Conservation (phyloP, 2,113 vertebrate species). For the Halcyon malimbica region DNA sequence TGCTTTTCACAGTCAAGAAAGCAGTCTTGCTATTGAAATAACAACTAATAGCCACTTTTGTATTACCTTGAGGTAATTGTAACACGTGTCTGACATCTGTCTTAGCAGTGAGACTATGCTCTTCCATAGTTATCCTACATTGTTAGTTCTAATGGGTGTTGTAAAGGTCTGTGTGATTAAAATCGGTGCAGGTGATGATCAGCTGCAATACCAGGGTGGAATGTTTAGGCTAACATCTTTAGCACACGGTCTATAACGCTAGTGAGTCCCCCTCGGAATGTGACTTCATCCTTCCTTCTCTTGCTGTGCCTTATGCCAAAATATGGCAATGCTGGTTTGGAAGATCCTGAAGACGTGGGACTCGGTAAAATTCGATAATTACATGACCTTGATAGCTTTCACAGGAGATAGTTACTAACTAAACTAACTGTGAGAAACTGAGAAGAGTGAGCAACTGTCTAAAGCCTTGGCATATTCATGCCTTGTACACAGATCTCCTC, state of each 20-base stretch:
- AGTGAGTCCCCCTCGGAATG: rapidly evolving
- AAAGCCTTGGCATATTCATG: neutral
- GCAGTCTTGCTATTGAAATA: neutral
- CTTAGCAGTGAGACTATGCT: neutral
- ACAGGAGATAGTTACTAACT: neutral
- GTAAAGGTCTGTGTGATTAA: neutral
- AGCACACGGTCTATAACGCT: too few species aligned
- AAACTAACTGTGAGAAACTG: neutral
- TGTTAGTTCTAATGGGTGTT: neutral
- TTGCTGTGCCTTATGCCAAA: neutral
- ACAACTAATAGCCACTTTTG: neutral
- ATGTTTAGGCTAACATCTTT: neutral
- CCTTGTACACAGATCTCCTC: neutral
- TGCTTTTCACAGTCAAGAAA: neutral
- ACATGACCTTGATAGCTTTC: neutral
- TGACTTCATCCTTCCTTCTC: neutral
- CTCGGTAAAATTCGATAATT: neutral
- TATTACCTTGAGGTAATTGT: neutral
- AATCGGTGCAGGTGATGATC: neutral
- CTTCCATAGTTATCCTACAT: neutral
- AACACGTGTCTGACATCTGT: neutral
- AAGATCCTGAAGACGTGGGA: neutral
- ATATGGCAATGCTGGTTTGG: neutral
- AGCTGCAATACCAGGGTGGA: neutral
- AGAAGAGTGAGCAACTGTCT: neutral